phyloP scores from a whole-genome alignment of 2,888 invertebrate species.

The Amphipyra tragopoginis region DNA sequence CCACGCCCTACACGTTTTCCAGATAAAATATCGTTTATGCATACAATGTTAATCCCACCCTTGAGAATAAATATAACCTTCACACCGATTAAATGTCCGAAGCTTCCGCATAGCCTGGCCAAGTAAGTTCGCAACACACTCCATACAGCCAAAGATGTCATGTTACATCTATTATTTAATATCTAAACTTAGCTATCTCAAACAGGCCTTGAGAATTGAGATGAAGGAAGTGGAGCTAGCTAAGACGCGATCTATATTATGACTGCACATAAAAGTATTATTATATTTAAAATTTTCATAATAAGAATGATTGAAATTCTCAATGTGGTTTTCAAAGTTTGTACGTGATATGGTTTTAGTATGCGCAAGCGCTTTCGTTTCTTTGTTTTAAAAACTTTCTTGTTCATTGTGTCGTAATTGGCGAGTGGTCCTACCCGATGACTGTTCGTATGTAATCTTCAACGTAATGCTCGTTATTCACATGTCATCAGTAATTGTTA shows the following conservation, averaged over 20 bases:
- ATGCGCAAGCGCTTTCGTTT: constrained; percentile 78
- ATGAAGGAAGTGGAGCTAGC: constrained; percentile 64
- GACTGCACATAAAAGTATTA: constrained; percentile 21
- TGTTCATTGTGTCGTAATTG: constrained; percentile 85
- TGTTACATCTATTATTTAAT: constrained; percentile 56
- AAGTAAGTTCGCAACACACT: constrained; percentile 57
- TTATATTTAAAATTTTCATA: constrained; percentile 13
- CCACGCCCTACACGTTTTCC: constrained; percentile 36
- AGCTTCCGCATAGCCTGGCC: constrained; percentile 70
- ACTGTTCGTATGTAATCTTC: constrained; percentile 77
- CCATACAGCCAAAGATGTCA: constrained; percentile 66
- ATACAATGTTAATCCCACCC: constrained; percentile 76
- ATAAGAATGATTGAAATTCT: constrained; percentile 33
- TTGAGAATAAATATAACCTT: constrained; percentile 75
- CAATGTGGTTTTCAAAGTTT: constrained; percentile 59
- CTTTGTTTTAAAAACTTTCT: constrained; percentile 80
- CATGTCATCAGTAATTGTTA: constrained; percentile 79
- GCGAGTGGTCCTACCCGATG: constrained; percentile 70
- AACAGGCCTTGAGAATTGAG: constrained; percentile 64
- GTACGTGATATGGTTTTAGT: constrained; percentile 75
- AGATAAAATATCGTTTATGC: constrained; percentile 63
- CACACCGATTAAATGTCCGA: constrained; percentile 68
- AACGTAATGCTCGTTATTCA: constrained; percentile 77
- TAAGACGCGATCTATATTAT: constrained; percentile 61
- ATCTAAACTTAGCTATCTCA: constrained; percentile 51